A percentile compares a stretch with the other conserved stretches of the same genome.
Evolutionary conservation across 1,140 invertebrate genomes (phyloP).

Genomic region (Drosophila dunni): DNA sequence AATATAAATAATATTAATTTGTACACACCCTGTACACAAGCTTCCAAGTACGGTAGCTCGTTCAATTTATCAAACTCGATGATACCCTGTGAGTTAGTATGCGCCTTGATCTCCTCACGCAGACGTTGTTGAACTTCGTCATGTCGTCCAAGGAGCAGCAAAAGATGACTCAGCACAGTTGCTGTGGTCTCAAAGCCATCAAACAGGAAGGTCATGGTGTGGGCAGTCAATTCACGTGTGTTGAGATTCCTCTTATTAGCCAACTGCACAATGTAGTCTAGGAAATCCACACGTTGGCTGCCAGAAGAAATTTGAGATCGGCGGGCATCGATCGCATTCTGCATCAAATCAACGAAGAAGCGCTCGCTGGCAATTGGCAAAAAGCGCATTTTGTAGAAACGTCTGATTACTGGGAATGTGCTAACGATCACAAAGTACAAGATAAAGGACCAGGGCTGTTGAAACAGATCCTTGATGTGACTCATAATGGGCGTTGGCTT

Average conservation of each 20-base stretch:
- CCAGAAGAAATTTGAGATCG: constrained; percentile 43
- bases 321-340: constrained; percentile 68
- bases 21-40: constrained; percentile 68
- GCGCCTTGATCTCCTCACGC: constrained; percentile 75
- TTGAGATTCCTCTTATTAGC: constrained; percentile 68
- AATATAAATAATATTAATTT: too few species aligned
- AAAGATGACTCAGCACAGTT: constrained; percentile 15
- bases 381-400: constrained; percentile 55
- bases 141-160: constrained; percentile 49
- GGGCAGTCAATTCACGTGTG: constrained; percentile 52
- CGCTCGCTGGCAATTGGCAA: constrained; percentile 47
- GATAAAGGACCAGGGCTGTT: constrained; percentile 48
- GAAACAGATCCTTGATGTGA: constrained; percentile 57
- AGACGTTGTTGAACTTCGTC: constrained; percentile 55
- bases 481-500: constrained; percentile 62
- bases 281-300: constrained; percentile 74
- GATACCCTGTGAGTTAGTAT: constrained; percentile 43
- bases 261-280: constrained; percentile 82
- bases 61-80: constrained; percentile 65
- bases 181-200: constrained; percentile 82
- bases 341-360: constrained; percentile 78
- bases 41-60: constrained; percentile 72
- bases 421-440: constrained; percentile 45
- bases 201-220: constrained; percentile 75
- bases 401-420: constrained; percentile 48